Evolutionary conservation across 2,888 invertebrate species (phyloP), one percentile per base, ranked within the genome.

Genomic region (Argyra leucocephala): DNA sequence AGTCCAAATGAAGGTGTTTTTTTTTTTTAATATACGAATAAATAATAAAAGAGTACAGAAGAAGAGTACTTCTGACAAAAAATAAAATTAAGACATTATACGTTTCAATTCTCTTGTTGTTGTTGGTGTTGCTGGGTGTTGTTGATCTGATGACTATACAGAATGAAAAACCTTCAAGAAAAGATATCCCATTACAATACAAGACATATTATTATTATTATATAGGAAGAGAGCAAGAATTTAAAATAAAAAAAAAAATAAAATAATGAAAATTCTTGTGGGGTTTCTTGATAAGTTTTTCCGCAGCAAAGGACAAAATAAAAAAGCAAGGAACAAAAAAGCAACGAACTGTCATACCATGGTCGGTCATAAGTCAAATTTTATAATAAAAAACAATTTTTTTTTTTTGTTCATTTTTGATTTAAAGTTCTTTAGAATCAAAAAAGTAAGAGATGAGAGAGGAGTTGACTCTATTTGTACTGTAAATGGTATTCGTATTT

Each of bases 291-390:
- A 48, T 5, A 48, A 48, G 48, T 48, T 48, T 48, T 48, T 48
- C n/a, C 48, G 48, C 18, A 48, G 5, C 9, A 37, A 2, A 48
- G 15, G n/a, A 48, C n/a, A 48, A 48, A 48, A 48, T 31, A 31
- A 31, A 31, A 31, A 7, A 31, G n/a, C n/a, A n/a, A n/a, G n/a
- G 31, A 31, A 31, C 9, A 6, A 3, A 31, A 31, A 31, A 37
- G 37, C 37, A 37, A 37, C 3, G 12, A 31, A 31, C 7, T 31
- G 48, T 15, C n/a, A 48, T 48, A 18, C 4, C n/a, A 48, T 48
- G 48, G 48, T 48, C 18, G 48, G 48, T n/a, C 48, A 48, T 48
- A 48, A 48, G 48, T 48, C 48, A 48, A 48, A 48, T n/a, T n/a
- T n/a, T n/a, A 48, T 48, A 48, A 48, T 48, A 48, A 48, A 48